A percentile compares a stretch with the other conserved stretches of the same genome.
These are phyloP conservation scores for Amazona ochrocephala DNA, from an alignment of 2,797 vertebrate species.

Conservation along the genomic window DNA sequence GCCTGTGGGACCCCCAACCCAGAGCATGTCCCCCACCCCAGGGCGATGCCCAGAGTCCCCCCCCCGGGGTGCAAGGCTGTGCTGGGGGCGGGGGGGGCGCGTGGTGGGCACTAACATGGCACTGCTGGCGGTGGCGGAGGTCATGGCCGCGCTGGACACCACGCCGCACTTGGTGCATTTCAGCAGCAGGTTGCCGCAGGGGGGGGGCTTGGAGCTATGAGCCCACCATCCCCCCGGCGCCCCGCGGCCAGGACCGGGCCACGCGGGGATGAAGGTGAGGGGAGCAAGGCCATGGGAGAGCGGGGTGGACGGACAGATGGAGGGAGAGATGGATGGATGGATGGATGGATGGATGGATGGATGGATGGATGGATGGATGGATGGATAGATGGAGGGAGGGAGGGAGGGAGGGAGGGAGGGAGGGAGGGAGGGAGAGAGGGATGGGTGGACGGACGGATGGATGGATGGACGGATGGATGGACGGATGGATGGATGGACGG, in stretches of 20 bases:
- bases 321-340: background rate
- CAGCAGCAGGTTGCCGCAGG: constrained; percentile 86
- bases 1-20: background rate
- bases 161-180: constrained; percentile 99
- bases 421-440: background rate
- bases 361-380: too few relatives aligned
- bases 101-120: constrained; percentile 91
- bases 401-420: background rate
- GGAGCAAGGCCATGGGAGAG: constrained; percentile 26
- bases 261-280: constrained; percentile 49
- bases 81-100: background rate
- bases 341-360: background rate
- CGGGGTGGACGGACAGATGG: background rate
- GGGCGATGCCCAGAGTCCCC: background rate
- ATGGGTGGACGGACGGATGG: background rate
- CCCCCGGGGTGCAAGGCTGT: background rate
- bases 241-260: constrained; percentile 33
- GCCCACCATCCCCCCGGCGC: constrained; percentile 30
- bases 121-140: constrained; percentile 92
- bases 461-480: background rate
- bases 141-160: constrained; percentile 94
- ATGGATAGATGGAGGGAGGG: accelerated
- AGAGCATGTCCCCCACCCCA: accelerated
- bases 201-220: constrained; percentile 75
- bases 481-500: background rate